Evolutionary conservation across 2,797 vertebrate genomes (phyloP), one percentile per base, ranked within the genome.

Genomic region (Distichodus sexfasciatus): DNA sequence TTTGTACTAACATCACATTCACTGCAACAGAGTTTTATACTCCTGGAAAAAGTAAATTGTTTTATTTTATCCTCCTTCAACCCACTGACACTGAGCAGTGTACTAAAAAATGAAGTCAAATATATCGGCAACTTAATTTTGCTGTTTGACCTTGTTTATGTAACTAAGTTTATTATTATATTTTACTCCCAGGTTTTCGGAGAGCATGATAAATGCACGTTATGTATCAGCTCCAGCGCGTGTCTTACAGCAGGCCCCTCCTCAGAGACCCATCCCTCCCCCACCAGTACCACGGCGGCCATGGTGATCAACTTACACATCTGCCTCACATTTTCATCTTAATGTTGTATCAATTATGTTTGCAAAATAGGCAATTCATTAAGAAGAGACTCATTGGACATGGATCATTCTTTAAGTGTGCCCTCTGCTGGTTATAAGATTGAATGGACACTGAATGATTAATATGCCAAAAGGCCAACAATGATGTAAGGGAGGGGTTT

Each of bases 231-330:
- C 59, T 71, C 91, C 89, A 0, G 78, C 81, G 0, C 84, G 86
- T 75, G 76, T 79, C 0, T 68, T 79, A 70, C 84, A 84, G 67
- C 84, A 85, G 15, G 71, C 66, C 47, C 85, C 87, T 1, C 0
- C 69, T 1, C 65, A 73, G 14, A 83, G 84, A 69, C 36, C 53
- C 3, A 40, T 62, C 29, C 12, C 69, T 0, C 85, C 84, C 2
- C 90, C 90, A 14, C 88, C 88, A 0, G 0, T 89, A 53, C 86
- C 90, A 14, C 88, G 87, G 11, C 82, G 90, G 10, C 68, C 63
- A 24, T 81, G 88, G 67, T 92, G 87, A 91, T 9, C 58, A 24
- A 6, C 46, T 50, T 11, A 23, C 8, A 31, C 1, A 6, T 1
- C 4, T 15, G 53, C 9, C 15, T 55, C n/a, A 2, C 26, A 6